Evolutionary conservation across 1,140 invertebrate genomes (phyloP).

Genomic region (Drosophila pruinosa): DNA sequence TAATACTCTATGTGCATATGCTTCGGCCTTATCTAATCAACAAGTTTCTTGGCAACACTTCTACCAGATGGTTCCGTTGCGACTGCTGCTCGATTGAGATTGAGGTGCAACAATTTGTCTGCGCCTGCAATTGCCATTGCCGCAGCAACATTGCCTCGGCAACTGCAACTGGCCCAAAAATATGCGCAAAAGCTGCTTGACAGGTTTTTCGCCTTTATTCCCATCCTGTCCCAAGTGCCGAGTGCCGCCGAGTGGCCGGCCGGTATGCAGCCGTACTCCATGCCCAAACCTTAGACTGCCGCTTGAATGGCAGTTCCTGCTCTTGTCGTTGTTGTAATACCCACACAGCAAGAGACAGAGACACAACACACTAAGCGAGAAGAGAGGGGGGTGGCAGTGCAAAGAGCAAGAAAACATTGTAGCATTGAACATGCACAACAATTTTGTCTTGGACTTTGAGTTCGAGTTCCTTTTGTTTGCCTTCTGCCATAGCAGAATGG

Average conservation of each 20-base stretch:
- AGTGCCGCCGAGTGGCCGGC: not conserved
- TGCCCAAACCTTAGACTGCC: constrained; percentile 12
- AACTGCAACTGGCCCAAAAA: constrained; percentile 57
- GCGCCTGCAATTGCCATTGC: constrained; percentile 57
- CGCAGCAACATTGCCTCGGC: constrained; percentile 13
- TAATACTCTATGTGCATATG: constrained; percentile 2
- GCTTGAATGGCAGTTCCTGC: constrained; percentile 10
- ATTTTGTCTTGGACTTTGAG: constrained; percentile 67
- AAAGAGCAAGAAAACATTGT: constrained; percentile 21
- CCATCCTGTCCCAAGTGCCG: constrained; percentile 44
- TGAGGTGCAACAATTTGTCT: constrained; percentile 79
- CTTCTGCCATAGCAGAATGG: constrained; percentile 8
- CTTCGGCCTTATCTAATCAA: constrained; percentile 71
- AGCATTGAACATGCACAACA: constrained; percentile 65
- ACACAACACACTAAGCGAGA: too few relatives aligned
- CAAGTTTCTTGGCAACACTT: constrained; percentile 62
- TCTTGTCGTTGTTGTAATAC: constrained; percentile 1
- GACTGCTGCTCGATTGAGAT: constrained; percentile 72
- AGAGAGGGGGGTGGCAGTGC: not conserved
- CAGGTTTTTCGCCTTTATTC: constrained; percentile 54
- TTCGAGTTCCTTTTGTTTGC: constrained; percentile 48
- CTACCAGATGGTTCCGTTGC: constrained; percentile 21
- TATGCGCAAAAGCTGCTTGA: constrained; percentile 65
- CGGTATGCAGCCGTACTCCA: constrained; percentile 23
- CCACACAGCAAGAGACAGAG: not conserved